phyloP scores from a whole-genome alignment of 2,888 invertebrate genomes.

The Drosophila falleni region DNA sequence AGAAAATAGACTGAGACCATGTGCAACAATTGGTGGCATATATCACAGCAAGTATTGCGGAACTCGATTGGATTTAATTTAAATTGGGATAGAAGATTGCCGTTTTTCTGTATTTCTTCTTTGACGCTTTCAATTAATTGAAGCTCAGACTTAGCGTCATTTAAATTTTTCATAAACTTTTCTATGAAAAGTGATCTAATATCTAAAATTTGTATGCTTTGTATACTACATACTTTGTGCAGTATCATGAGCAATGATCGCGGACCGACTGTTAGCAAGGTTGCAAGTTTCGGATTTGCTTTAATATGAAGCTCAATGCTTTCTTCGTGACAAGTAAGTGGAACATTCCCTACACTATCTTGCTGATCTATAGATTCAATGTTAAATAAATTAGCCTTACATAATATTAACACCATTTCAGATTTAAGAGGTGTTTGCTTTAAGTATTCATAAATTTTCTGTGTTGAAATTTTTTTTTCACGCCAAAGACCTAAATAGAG shows the following conservation, averaged over 20 bases:
- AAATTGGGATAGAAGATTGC: constrained; percentile 32
- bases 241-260: constrained; percentile 51
- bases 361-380: constrained; percentile 9
- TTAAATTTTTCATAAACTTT: constrained; percentile 17
- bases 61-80: constrained; percentile 71
- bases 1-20: constrained; percentile 67
- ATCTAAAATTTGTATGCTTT: constrained; percentile 25
- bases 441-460: constrained; percentile 41
- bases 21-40: constrained; percentile 61
- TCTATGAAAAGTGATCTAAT: constrained; percentile 46
- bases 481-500: constrained; percentile 58
- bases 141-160: constrained; percentile 29
- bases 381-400: constrained; percentile 46
- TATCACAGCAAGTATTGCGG: constrained; percentile 69
- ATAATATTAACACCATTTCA: constrained; percentile 51
- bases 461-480: constrained; percentile 23
- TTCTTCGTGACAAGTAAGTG: not conserved
- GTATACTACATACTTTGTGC: constrained; percentile 35
- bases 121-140: constrained; percentile 34
- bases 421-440: constrained; percentile 26
- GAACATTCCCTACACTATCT: not conserved
- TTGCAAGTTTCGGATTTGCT: constrained; percentile 23
- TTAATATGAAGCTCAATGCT: constrained; percentile 20
- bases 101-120: constrained; percentile 29
- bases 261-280: constrained; percentile 14